Base-by-base conservation (phyloP, 2,797 vertebrate genomes). In the Phataginus tetradactyla region DNA sequence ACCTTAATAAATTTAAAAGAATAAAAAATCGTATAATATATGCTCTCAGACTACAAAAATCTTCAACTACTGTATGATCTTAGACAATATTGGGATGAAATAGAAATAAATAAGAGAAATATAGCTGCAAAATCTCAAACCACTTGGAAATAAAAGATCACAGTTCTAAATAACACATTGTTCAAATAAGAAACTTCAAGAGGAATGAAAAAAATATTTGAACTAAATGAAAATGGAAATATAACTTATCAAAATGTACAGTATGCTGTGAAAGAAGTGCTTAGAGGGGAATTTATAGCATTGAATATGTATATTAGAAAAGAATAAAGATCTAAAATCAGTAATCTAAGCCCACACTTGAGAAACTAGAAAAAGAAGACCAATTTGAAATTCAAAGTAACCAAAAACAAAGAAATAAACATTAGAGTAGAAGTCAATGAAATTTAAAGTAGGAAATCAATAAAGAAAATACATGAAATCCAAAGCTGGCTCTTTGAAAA, bases 151-250 rank as follows among this genome's bases (percentile, higher is more conserved):
- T 71, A 90, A 71, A 86, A 88, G 3, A 64, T 21, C 7, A 61
- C 10, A 84, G 2, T 51, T 93, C 4, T 55, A 75, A 53, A 91
- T 79, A 93, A 69, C 13, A 94, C 4, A 51, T 80, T 4, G 2
- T 0, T 68, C 61, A 90, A 66, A 61, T 64, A 87, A 90, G 23
- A 79, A 90, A 87, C 53, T 18, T 80, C 18, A 39, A 51, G 29
- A 55, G 5, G 27, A 69, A 11, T 57, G 11, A 49, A 75, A 84
- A 45, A 79, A 39, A 57, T 49, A 39, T 8, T 75, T 72, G 9
- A 81, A 59, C 3, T 86, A 79, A 86, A 75, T 83, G 34, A 69
- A 75, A 93, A 81, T 77, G 9, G 77, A 96, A 84, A 61, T 45
- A 45, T 4, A 83, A 66, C 2, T 37, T 85, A 63, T 51, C 12